Evolutionary conservation across 2,797 vertebrate species (phyloP), one percentile per base, ranked within the genome.

Genomic region (Anniella stebbinsi): DNA sequence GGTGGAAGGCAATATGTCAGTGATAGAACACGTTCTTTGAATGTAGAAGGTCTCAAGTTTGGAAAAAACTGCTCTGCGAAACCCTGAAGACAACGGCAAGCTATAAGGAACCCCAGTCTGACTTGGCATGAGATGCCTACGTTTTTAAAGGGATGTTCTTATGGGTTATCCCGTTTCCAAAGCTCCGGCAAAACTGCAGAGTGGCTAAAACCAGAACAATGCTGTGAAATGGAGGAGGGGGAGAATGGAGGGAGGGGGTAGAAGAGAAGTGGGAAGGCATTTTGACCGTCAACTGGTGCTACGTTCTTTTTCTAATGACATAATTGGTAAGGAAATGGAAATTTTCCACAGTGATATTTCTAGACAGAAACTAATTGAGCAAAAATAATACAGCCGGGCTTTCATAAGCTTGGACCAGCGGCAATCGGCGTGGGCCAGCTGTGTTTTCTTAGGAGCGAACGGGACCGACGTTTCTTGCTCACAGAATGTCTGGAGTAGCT

Each of bases 381-480:
- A 93, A 94, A 94, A 95, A 94, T 92, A 95, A 94, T 90, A 89
- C 51, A 85, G 93, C 92, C 92, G 48, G 89, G 93, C 88, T 94
- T 93, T 94, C 93, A 88, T 88, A 94, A 73, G 85, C 87, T 81
- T 67, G 76, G 72, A 51, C 89, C 94, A 75, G 92, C 88, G 92
- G 94, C 92, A 38, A 91, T 90, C 91, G 91, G 93, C 17, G 0
- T 77, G 89, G 93, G 91, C 94, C 94, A 95, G 95, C 95, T 96
- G 95, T 95, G 94, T 96, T 96, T 96, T 93, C 92, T 90, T 95
- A 76, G 41, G 51, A 1, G 70, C 90, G 88, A 95, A 89, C 75
- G 88, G 87, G 94, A 90, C 86, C 88, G 93, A 89, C 80, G 51
- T 93, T 92, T 95, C 94, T 93, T 93, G 94, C 93, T 87, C 90